A percentile compares a stretch with the other conserved stretches of the same genome.
phyloP scores from a whole-genome alignment of 2,888 invertebrate genomes.

The Apoda limacodes region DNA sequence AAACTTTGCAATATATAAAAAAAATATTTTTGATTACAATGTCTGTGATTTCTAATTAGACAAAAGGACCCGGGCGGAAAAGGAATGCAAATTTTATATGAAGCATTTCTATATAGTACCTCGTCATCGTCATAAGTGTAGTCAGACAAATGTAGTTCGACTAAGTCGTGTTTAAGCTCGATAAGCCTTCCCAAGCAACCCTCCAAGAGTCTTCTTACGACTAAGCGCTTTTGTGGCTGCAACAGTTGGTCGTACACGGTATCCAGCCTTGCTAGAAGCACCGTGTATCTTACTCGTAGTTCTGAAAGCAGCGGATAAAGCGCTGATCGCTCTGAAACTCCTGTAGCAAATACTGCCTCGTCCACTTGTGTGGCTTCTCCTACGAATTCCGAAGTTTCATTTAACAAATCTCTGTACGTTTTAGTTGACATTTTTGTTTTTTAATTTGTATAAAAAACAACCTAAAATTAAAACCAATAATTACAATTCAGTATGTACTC shows the following conservation, averaged over 20 bases:
- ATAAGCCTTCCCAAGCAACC: slow-evolving; percentile 84
- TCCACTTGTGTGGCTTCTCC: slow-evolving; percentile 73
- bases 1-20: too few species aligned
- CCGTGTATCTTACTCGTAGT: slow-evolving; percentile 85
- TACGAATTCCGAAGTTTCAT: slow-evolving; percentile 61
- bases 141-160: slow-evolving; percentile 87
- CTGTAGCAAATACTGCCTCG: slow-evolving; percentile 71
- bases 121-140: slow-evolving; percentile 86
- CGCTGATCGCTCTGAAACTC: slow-evolving; percentile 68
- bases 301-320: slow-evolving; percentile 74
- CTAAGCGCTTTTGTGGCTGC: slow-evolving; percentile 90
- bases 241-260: slow-evolving; percentile 90
- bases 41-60: too few species aligned
- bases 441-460: background rate
- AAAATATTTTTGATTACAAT: background rate
- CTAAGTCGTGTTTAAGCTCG: slow-evolving; percentile 89
- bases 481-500: too few species aligned
- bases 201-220: slow-evolving; percentile 81
- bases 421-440: slow-evolving; percentile 76
- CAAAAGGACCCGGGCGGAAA: too few species aligned
- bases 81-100: background rate
- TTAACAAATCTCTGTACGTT: slow-evolving; percentile 78
- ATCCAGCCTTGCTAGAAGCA: slow-evolving; percentile 79
- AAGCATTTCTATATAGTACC: too few species aligned
- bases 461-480: too few species aligned